A percentile compares a stretch with the other conserved stretches of the same genome.
Evolutionary conservation across 2,888 invertebrate genomes (phyloP).

Genomic region (Allygus modestus): DNA sequence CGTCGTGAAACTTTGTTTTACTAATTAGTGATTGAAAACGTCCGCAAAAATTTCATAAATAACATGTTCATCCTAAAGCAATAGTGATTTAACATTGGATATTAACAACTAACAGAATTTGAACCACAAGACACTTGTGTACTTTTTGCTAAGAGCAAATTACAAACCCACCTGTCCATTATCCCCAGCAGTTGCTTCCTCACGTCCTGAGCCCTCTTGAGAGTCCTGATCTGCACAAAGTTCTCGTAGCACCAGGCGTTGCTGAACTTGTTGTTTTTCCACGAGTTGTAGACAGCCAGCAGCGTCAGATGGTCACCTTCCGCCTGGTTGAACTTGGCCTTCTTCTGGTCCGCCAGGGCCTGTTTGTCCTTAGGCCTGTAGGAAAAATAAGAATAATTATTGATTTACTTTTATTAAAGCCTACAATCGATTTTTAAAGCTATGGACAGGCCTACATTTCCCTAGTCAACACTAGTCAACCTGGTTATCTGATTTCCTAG

Average conservation of each 20-base stretch:
- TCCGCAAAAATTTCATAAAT: too few relatives aligned
- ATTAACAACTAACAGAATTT: too few relatives aligned
- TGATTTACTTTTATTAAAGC: not conserved
- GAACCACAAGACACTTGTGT: too few relatives aligned
- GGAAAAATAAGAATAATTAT: conserved; percentile 56
- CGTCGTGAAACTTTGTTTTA: too few relatives aligned
- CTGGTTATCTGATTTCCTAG: too few relatives aligned
- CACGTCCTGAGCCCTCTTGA: conserved; percentile 98
- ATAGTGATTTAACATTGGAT: too few relatives aligned
- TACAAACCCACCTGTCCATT: conserved; percentile 87
- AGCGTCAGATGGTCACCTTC: conserved; percentile 99
- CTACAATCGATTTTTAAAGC: not conserved
- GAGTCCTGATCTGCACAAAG: conserved; percentile 97
- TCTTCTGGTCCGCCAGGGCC: conserved; percentile 98
- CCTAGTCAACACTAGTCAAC: too few relatives aligned
- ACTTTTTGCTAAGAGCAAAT: too few relatives aligned
- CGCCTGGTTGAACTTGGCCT: conserved; percentile 99
- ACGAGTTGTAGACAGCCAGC: conserved; percentile 99
- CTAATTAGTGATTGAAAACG: too few relatives aligned
- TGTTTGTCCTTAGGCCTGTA: conserved; percentile 95
- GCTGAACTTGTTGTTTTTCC: conserved; percentile 99
- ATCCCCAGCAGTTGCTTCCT: conserved; percentile 98
- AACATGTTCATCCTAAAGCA: too few relatives aligned
- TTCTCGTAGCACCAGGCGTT: conserved; percentile 99
- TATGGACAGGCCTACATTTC: too few relatives aligned